A percentile compares a stretch with the other conserved stretches of the same genome.
These are phyloP conservation scores for Sciurus vulgaris DNA, from an alignment of 2,797 vertebrate genomes.

Conservation along the genomic window DNA sequence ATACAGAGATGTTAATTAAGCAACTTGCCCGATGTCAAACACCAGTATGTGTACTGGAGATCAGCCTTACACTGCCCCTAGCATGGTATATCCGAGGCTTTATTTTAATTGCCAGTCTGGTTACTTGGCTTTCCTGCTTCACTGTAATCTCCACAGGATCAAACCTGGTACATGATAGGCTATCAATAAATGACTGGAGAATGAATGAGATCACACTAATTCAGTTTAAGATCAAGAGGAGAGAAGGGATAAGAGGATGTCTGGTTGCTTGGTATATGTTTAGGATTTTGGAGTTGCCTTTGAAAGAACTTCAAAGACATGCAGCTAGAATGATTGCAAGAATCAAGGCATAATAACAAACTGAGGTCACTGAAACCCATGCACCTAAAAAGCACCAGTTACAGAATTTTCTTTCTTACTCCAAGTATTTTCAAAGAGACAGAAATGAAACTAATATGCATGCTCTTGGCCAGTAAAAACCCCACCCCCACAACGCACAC, in stretches of 20 bases:
- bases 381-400: not conserved
- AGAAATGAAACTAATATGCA: not conserved
- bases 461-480: not conserved
- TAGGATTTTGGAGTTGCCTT: not conserved
- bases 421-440: slow-evolving; percentile 38
- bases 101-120: not conserved
- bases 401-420: not conserved
- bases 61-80: not conserved
- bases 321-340: not conserved
- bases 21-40: not conserved
- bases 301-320: not conserved
- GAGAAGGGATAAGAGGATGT: not conserved
- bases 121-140: not conserved
- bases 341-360: not conserved
- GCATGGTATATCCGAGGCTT: not conserved
- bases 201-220: not conserved
- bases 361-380: not conserved
- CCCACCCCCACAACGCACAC: too few relatives aligned
- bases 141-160: not conserved
- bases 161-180: not conserved
- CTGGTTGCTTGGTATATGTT: not conserved
- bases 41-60: not conserved
- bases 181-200: not conserved
- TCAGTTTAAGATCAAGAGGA: not conserved
- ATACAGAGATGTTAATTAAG: not conserved